Evolutionary conservation across 2,797 vertebrate species (phyloP).

Genomic region (Pelobates cultripes): DNA sequence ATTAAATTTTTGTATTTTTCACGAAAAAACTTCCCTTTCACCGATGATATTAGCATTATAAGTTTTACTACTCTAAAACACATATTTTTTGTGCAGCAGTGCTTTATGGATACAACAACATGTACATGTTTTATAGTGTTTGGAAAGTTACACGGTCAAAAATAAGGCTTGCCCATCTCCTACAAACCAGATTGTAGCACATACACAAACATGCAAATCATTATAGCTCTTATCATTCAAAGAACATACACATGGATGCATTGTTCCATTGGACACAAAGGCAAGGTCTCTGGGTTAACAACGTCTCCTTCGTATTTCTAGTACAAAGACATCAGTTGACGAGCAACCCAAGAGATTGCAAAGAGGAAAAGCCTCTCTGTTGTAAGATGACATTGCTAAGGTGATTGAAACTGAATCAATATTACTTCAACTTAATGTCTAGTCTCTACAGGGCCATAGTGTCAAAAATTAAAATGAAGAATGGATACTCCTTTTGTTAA

Average conservation of each 20-base stretch:
- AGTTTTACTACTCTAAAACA: too few species aligned
- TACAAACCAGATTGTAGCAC: background rate
- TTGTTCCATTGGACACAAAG: conserved; percentile 24
- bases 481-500: background rate
- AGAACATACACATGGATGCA: conserved; percentile 1
- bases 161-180: background rate
- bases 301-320: conserved; percentile 19
- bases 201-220: background rate
- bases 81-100: too few species aligned
- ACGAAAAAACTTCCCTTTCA: too few species aligned
- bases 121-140: too few species aligned
- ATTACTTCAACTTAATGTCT: conserved; percentile 5
- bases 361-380: background rate
- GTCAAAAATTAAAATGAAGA: background rate
- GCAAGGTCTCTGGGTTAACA: conserved; percentile 11
- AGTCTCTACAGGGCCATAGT: background rate
- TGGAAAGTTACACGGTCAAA: too few species aligned
- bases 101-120: too few species aligned
- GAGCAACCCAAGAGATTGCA: conserved; percentile 13
- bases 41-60: too few species aligned
- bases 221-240: conserved; percentile 7
- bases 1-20: too few species aligned
- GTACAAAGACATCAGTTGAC: conserved; percentile 15
- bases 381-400: conserved; percentile 5
- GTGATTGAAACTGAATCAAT: conserved; percentile 23